Conservation (phyloP, 1,140 invertebrate species). For the Harpegnathos saltator region DNA sequence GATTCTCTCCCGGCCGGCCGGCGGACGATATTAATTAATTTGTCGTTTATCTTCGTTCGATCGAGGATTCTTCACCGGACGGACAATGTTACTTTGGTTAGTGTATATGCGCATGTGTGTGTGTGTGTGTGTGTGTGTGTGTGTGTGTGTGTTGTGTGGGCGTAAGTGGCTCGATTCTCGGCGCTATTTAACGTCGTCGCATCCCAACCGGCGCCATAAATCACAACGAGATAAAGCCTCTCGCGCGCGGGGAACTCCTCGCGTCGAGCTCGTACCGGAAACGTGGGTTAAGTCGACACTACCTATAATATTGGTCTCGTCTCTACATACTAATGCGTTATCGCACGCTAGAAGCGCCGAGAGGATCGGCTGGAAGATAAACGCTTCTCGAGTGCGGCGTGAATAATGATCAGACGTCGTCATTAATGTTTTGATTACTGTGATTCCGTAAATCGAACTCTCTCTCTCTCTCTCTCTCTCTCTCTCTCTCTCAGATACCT, state of each 20-base stretch:
- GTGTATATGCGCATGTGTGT: not conserved
- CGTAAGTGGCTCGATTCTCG: slow-evolving; percentile 49
- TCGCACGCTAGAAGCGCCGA: not conserved
- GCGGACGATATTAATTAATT: not conserved
- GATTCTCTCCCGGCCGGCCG: not conserved
- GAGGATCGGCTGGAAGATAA: slow-evolving; percentile 34
- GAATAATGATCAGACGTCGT: slow-evolving; percentile 34
- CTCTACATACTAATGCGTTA: slow-evolving; percentile 32
- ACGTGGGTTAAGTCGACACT: slow-evolving; percentile 48
- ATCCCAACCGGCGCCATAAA: slow-evolving; percentile 55
- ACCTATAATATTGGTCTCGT: slow-evolving; percentile 41
- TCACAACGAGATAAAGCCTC: slow-evolving; percentile 57
- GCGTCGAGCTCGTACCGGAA: slow-evolving; percentile 41
- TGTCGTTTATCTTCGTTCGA: not conserved
- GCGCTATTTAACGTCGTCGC: slow-evolving; percentile 53
- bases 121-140: not conserved
- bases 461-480: too few species aligned
- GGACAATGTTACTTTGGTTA: not conserved
- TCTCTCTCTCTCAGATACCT: too few species aligned
- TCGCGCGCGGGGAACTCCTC: slow-evolving; percentile 11
- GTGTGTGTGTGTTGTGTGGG: not conserved
- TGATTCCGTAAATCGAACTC: not conserved
- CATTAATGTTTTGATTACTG: slow-evolving; percentile 15
- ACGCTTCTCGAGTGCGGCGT: slow-evolving; percentile 30
- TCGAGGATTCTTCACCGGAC: not conserved